These are phyloP conservation scores for Diogma glabrata DNA, from an alignment of 2,888 invertebrate genomes.

Conservation along the genomic window DNA sequence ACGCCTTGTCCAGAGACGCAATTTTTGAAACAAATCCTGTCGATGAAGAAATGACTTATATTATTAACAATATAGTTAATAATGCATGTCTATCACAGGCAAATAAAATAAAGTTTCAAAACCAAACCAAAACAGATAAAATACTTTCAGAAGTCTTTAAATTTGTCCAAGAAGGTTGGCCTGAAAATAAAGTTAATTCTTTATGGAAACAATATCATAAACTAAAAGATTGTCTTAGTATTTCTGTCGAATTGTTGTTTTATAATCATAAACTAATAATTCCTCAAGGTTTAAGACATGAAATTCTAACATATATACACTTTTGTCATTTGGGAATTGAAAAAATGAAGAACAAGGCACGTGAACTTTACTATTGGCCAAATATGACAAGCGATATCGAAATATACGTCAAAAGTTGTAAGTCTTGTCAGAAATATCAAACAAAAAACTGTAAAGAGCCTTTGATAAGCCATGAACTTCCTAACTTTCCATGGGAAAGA, in stretches of 20 bases:
- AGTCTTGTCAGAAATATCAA: constrained; percentile 15
- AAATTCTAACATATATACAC: too few relatives aligned
- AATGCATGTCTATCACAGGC: constrained; percentile 11
- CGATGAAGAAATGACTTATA: too few relatives aligned
- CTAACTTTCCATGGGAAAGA: constrained; percentile 19
- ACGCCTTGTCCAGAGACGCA: too few relatives aligned
- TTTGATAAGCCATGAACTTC: too few relatives aligned
- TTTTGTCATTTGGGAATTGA: constrained; percentile 19
- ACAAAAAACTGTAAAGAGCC: constrained; percentile 19
- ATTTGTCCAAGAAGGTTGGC: too few relatives aligned
- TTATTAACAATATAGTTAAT: constrained; percentile 13
- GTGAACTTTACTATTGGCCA: constrained; percentile 17
- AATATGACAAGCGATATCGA: constrained; percentile 16
- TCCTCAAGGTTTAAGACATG: too few relatives aligned
- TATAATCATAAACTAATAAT: too few relatives aligned
- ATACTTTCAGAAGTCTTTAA: too few relatives aligned
- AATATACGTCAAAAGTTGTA: constrained; percentile 10
- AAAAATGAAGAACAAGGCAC: constrained; percentile 18
- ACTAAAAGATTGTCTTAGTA: neutral
- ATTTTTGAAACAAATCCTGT: too few relatives aligned
- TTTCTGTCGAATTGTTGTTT: neutral
- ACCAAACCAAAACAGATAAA: neutral
- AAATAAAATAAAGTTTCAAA: neutral
- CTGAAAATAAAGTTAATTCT: too few relatives aligned
- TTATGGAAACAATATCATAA: neutral